These are phyloP conservation scores for Osedax frankpressi DNA, from an alignment of 2,888 invertebrate species.

Conservation along the genomic window DNA sequence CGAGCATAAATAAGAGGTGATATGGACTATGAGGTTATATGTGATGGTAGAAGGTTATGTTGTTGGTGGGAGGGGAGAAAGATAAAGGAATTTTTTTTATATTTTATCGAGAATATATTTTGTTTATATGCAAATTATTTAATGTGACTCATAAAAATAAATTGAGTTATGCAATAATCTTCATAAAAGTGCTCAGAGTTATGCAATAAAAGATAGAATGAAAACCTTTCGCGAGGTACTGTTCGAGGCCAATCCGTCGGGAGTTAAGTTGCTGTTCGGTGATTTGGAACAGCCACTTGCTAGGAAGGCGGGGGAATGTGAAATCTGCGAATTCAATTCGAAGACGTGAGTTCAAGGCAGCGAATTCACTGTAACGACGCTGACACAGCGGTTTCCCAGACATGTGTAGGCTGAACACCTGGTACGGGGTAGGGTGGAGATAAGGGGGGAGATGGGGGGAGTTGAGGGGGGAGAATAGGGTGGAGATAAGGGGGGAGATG, in stretches of 20 bases:
- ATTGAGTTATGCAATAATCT: no score
- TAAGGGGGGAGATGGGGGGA: background rate
- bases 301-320: constrained; percentile 89
- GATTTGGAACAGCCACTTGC: constrained; percentile 87
- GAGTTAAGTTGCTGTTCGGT: constrained; percentile 94
- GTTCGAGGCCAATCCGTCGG: constrained; percentile 80
- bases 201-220: background rate
- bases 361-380: constrained; percentile 85
- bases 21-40: no score
- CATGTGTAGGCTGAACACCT: constrained; percentile 90
- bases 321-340: constrained; percentile 89
- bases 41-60: no score
- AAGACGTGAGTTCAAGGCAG: constrained; percentile 70
- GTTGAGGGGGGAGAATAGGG: background rate
- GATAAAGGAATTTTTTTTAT: no score
- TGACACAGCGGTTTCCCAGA: constrained; percentile 94
- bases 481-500: background rate
- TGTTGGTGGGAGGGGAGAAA: no score
- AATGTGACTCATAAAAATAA: no score
- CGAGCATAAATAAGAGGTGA: no score
- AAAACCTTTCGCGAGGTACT: constrained; percentile 76
- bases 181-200: no score
- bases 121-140: no score
- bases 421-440: constrained; percentile 5
- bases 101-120: no score